These are phyloP conservation scores for Proctacanthus coquilletti DNA, from an alignment of 1,140 invertebrate genomes.

Conservation along the genomic window DNA sequence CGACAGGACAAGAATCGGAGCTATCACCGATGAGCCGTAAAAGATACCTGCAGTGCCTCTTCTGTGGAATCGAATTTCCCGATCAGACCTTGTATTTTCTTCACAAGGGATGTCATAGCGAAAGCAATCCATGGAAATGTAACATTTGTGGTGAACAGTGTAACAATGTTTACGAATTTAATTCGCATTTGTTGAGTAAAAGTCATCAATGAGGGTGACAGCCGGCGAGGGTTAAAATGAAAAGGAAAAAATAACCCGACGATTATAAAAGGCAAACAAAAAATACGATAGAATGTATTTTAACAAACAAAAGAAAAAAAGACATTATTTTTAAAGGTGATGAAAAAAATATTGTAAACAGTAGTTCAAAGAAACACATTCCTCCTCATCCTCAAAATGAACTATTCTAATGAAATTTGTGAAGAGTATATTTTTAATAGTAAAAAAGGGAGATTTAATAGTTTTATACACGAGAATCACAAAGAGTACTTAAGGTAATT, in stretches of 20 bases:
- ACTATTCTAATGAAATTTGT: neutral
- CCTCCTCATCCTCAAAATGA: neutral
- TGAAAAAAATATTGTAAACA: neutral
- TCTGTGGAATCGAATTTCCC: constrained; percentile 87
- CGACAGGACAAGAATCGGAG: constrained; percentile 38
- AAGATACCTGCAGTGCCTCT: constrained; percentile 54
- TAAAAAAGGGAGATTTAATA: neutral
- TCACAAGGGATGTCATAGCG: constrained; percentile 93
- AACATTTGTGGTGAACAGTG: constrained; percentile 92
- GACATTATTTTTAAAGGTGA: neutral
- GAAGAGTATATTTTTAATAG: constrained; percentile 1
- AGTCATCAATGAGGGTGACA: constrained; percentile 55
- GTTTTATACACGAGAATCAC: neutral
- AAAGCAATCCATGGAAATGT: constrained; percentile 94
- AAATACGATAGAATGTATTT: neutral
- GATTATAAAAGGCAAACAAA: too few relatives aligned
- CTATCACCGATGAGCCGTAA: constrained; percentile 31
- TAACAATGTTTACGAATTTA: constrained; percentile 89
- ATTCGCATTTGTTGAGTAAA: constrained; percentile 87
- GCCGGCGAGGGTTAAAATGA: neutral
- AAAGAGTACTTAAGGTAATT: neutral
- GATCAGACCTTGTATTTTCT: constrained; percentile 92
- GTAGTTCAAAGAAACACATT: constrained; percentile 1
- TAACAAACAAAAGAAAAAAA: neutral
- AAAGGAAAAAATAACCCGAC: neutral